Base-by-base conservation (phyloP, 2,113 vertebrate species). In the Corythornis vintsioides region DNA sequence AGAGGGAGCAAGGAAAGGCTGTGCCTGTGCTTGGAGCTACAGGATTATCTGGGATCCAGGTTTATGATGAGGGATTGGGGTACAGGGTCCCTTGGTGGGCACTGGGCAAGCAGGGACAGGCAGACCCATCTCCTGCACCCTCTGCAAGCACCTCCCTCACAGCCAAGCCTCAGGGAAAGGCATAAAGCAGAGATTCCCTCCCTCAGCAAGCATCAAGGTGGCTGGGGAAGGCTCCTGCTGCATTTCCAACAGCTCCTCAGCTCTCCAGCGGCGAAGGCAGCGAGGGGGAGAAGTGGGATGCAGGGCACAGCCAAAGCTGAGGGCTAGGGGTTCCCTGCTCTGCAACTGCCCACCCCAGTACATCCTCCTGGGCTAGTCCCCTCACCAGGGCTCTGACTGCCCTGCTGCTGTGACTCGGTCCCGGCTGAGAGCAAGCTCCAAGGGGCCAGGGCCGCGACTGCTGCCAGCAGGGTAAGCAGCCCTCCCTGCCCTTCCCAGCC, bases 151-250 rank as follows among this genome's bases (percentile, higher is more conserved):
- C 19, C 43, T 78, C 35, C 43, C 24, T 19, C 6, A 2, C 24
- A 77, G 50, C 26, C 80, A 81, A 64, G 38, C 52, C 52, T 52
- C 38, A 26, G 12, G 48, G 59, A 53, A 50, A 43, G 22, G 53
- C 47, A 20, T 4, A 52, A 17, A 43, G 64, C 55, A 80, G 45
- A 72, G 16, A 3, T 1, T 31, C 9, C 17, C 33, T 56, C 55
- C 59, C 42, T 35, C 29, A 42, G 21, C 8, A 10, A 33, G 16
- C 47, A 35, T 1, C 0, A 0, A 33, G 40, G 31, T 38, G 57
- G 73, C 18, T 3, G n/a, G 26, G 33, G n/a, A 90, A 61, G 55
- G 48, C 15, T 75, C 33, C 47, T 0, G 0, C 29, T 72, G 13
- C 55, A 21, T 71, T 90, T 43, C 1, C 13, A 22, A 55, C 42